phyloP scores from a whole-genome alignment of 2,888 invertebrate genomes.

The Taphrorychus bicolor region DNA sequence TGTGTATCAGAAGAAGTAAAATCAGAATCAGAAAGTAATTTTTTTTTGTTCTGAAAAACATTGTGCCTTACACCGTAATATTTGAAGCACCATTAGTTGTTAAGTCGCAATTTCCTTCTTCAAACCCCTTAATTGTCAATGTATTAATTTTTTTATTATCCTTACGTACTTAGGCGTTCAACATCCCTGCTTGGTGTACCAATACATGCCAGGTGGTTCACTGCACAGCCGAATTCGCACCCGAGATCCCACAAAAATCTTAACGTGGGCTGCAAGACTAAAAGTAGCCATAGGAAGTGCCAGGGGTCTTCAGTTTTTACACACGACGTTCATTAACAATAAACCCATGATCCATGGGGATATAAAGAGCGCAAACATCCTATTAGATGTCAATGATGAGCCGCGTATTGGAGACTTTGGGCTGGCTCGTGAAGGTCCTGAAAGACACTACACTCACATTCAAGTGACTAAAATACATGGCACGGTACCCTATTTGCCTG shows the following conservation, averaged over 20 bases:
- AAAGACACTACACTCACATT: conserved; percentile 68
- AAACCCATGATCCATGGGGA: conserved; percentile 94
- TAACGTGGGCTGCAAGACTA: conserved; percentile 80
- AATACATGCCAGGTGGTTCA: conserved; percentile 92
- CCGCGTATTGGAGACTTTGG: conserved; percentile 98
- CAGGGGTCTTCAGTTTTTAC: conserved; percentile 89
- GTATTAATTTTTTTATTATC: too few species aligned
- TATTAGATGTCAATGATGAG: conserved; percentile 84
- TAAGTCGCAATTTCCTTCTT: too few species aligned
- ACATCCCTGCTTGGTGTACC: conserved; percentile 90
- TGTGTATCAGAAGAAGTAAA: too few species aligned
- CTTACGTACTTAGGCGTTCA: too few species aligned
- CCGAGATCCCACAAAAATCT: conserved; percentile 51
- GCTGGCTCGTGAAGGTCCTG: conserved; percentile 80
- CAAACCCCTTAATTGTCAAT: too few species aligned
- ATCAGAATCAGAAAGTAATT: too few species aligned
- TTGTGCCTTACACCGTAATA: too few species aligned
- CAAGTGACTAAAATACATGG: conserved; percentile 85
- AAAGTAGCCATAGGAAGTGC: conserved; percentile 70
- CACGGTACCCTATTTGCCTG: conserved; percentile 91
- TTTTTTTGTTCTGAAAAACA: too few species aligned
- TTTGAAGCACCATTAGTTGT: too few species aligned
- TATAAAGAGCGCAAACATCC: conserved; percentile 94
- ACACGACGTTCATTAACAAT: conserved; percentile 71
- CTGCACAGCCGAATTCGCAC: conserved; percentile 79